Conservation (phyloP, 2,888 invertebrate species). For the Diploptera punctata region DNA sequence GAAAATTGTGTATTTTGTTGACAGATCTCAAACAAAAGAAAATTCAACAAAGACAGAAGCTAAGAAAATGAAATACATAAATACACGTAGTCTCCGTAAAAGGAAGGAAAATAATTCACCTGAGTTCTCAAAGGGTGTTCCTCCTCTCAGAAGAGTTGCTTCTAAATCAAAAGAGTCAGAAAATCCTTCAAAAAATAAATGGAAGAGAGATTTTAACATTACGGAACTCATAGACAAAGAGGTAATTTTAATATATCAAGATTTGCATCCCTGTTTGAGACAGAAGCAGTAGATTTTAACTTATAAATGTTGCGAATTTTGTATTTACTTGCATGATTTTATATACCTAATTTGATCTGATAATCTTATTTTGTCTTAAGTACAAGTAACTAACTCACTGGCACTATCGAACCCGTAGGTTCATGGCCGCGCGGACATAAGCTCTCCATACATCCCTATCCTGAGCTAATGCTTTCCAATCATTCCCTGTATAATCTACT, state of each 20-base stretch:
- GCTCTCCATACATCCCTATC: too few species aligned
- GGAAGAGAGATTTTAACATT: constrained; percentile 5
- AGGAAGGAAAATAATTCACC: neutral
- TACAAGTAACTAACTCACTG: too few species aligned
- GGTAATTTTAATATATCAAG: too few species aligned
- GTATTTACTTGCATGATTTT: neutral
- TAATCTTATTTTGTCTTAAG: neutral
- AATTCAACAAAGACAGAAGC: neutral
- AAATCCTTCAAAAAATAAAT: neutral
- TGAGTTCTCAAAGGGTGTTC: neutral
- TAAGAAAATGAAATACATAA: neutral
- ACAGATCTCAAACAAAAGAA: neutral
- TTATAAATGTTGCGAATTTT: neutral
- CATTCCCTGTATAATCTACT: too few species aligned
- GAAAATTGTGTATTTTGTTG: neutral
- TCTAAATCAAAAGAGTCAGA: neutral
- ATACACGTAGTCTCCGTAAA: neutral
- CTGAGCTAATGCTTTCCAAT: too few species aligned
- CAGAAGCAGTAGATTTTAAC: neutral
- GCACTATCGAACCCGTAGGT: too few species aligned
- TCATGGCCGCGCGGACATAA: too few species aligned
- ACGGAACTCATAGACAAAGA: neutral
- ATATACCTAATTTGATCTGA: neutral
- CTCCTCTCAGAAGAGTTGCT: neutral
- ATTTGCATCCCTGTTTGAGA: neutral